These are phyloP conservation scores for Trichonephila clavata DNA, from an alignment of 1,140 invertebrate genomes.

Conservation along the genomic window DNA sequence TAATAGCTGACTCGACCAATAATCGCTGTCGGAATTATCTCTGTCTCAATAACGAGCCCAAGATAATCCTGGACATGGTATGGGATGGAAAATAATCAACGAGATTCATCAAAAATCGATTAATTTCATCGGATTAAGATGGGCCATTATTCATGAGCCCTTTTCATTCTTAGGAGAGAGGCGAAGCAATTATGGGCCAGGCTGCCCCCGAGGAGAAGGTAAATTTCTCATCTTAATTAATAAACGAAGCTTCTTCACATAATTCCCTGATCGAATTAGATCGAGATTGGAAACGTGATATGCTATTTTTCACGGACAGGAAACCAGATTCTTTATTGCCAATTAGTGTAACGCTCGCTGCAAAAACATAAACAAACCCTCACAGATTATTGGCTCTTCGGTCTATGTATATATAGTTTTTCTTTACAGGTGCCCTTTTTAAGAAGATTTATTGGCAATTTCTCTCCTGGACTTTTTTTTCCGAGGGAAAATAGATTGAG, in stretches of 20 bases:
- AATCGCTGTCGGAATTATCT: slow-evolving; percentile 4
- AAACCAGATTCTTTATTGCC: slow-evolving; percentile 6
- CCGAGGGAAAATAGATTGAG: background rate
- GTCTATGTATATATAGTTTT: background rate
- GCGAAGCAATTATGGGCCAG: slow-evolving; percentile 22
- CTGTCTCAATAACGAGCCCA: background rate
- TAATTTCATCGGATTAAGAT: slow-evolving; percentile 60
- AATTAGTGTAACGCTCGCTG: slow-evolving; percentile 9
- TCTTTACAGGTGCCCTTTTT: background rate
- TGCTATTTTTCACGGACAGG: slow-evolving; percentile 31
- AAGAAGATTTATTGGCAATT: slow-evolving; percentile 12
- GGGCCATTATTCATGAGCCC: slow-evolving; percentile 56
- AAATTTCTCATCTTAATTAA: slow-evolving; percentile 65
- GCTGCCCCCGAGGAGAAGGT: background rate
- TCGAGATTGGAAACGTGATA: slow-evolving; percentile 61
- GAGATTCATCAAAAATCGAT: slow-evolving; percentile 63
- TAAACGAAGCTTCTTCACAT: slow-evolving; percentile 43
- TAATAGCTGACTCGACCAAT: background rate
- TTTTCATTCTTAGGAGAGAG: background rate
- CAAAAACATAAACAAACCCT: slow-evolving; percentile 29
- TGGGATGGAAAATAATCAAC: slow-evolving; percentile 48
- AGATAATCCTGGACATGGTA: slow-evolving; percentile 18
- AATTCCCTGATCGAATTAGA: slow-evolving; percentile 48
- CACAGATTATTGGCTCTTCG: background rate
- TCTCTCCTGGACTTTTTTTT: background rate